Evolutionary conservation across 2,113 vertebrate genomes (phyloP).

Genomic region (Cynopterus brachyotis): DNA sequence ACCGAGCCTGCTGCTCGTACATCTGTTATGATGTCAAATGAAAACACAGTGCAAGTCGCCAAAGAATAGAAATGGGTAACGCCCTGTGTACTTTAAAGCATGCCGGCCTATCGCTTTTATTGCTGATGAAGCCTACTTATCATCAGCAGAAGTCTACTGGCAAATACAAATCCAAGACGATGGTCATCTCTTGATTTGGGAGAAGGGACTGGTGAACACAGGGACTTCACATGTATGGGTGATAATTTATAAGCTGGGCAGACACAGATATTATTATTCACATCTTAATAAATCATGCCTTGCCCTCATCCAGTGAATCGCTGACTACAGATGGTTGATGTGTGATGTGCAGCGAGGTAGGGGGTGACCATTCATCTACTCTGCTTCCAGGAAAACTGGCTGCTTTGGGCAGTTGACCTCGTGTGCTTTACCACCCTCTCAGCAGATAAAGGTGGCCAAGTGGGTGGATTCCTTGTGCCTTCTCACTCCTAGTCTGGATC

Average conservation of each 20-base stretch:
- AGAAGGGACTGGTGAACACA: neutral
- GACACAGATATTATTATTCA: neutral
- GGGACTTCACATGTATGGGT: neutral
- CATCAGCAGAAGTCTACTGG: neutral
- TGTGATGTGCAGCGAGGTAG: rapidly evolving
- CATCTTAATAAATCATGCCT: neutral
- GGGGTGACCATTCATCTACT: rapidly evolving
- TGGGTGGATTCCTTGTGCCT: neutral
- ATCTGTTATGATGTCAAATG: neutral
- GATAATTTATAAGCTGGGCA: neutral
- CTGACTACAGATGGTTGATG: rapidly evolving
- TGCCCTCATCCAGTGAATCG: neutral
- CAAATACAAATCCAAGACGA: neutral
- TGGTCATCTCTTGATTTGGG: neutral
- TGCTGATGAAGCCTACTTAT: neutral
- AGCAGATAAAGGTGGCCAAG: neutral
- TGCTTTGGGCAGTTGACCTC: neutral
- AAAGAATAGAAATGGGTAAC: neutral
- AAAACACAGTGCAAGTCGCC: neutral
- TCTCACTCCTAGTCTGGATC: neutral
- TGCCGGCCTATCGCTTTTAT: neutral
- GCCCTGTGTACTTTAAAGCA: neutral
- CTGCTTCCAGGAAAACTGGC: neutral
- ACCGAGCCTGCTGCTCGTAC: rapidly evolving
- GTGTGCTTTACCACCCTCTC: neutral